Evolutionary conservation across 2,113 vertebrate species (phyloP).

Genomic region (Sceloporus undulatus): DNA sequence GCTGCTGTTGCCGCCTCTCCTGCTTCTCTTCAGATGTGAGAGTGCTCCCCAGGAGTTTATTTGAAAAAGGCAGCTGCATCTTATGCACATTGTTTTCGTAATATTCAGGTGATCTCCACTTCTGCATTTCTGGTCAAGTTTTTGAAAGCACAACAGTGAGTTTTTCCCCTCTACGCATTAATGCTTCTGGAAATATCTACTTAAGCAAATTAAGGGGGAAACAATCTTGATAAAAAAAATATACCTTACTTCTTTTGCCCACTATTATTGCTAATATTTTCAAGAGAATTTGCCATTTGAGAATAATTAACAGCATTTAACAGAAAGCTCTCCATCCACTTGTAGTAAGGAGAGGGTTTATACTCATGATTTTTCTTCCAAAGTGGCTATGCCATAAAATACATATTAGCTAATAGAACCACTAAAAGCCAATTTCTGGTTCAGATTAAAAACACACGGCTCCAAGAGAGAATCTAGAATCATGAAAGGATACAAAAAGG

Average conservation of each 20-base stretch:
- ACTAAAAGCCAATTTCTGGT: background rate
- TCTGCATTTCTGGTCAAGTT: constrained; percentile 86
- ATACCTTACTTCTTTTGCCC: background rate
- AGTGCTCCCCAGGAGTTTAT: constrained; percentile 85
- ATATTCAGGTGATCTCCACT: constrained; percentile 92
- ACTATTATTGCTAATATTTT: background rate
- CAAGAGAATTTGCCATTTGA: background rate
- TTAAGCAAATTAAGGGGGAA: background rate
- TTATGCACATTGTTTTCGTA: constrained; percentile 93
- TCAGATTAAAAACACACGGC: too few relatives aligned
- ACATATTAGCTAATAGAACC: background rate
- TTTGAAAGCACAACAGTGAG: constrained; percentile 18
- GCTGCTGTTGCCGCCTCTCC: constrained; percentile 92
- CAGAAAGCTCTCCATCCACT: too few relatives aligned
- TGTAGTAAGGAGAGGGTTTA: too few relatives aligned
- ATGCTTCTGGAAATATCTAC: rapidly evolving
- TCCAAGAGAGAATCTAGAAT: background rate
- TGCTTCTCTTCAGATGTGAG: constrained; percentile 90
- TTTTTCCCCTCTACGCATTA: background rate
- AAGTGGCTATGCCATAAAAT: background rate
- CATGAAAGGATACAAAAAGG: background rate
- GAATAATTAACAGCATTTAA: too few relatives aligned
- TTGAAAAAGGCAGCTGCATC: constrained; percentile 95
- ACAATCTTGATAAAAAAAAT: background rate
- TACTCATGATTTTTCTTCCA: background rate